Conservation (phyloP, 2,797 vertebrate species). For the Nothura maculosa region DNA sequence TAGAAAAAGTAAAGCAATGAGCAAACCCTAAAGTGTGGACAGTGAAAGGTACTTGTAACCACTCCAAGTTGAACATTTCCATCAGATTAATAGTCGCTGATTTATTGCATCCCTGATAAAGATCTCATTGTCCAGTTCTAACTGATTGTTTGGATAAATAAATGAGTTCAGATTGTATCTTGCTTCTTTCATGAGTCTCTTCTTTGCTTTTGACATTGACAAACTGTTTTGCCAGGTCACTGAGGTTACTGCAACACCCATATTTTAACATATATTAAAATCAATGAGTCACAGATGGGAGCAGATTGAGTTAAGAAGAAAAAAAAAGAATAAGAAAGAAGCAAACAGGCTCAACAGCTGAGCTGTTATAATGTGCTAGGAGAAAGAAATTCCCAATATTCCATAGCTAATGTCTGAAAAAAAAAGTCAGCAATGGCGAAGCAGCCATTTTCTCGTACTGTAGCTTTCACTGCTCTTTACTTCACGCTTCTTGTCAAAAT, state of each 20-base stretch:
- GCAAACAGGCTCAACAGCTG: constrained; percentile 29
- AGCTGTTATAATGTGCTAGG: constrained; percentile 15
- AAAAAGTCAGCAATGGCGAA: background rate
- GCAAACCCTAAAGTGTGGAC: background rate
- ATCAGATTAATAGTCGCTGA: background rate
- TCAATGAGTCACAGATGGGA: constrained; percentile 23
- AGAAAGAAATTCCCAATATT: background rate
- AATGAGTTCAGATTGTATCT: constrained; percentile 41
- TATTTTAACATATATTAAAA: constrained; percentile 39
- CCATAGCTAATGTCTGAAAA: background rate
- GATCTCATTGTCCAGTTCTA: constrained; percentile 5
- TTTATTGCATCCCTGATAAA: constrained; percentile 4
- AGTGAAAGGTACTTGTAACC: background rate
- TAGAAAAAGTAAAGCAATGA: background rate
- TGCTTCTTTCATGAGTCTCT: constrained; percentile 56
- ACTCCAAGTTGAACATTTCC: constrained; percentile 23
- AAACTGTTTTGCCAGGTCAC: constrained; percentile 48
- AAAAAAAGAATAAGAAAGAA: constrained; percentile 9
- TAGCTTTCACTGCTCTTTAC: background rate
- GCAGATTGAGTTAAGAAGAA: background rate
- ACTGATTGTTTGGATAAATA: constrained; percentile 15
- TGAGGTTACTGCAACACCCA: constrained; percentile 35
- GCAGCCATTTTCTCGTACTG: background rate
- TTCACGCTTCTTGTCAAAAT: constrained; percentile 16
- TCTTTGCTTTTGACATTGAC: constrained; percentile 57